Percentiles rank a stretch among this genome's conserved stretches.
These are phyloP conservation scores for Notocelia uddmanniana DNA, from an alignment of 2,888 invertebrate species.

Conservation along the genomic window DNA sequence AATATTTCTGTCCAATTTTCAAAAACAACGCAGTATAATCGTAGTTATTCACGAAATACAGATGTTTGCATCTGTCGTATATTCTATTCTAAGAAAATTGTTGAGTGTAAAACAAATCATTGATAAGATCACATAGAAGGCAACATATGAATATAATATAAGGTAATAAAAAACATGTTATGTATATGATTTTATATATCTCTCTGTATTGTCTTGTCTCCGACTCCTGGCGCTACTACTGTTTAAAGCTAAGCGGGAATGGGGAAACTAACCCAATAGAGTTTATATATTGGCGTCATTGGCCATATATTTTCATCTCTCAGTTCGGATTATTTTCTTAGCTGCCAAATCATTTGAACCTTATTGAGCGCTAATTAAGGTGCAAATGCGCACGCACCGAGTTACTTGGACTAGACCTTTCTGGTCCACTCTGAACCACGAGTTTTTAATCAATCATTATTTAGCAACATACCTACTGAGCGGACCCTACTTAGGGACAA, in stretches of 20 bases:
- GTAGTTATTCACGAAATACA: not conserved
- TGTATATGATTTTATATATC: not conserved
- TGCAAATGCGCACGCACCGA: not conserved
- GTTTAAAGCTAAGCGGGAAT: not conserved
- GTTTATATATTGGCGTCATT: slow-evolving; percentile 3
- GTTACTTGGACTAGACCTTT: not conserved
- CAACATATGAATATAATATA: not conserved
- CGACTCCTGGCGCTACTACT: not conserved
- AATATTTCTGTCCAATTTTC: not conserved
- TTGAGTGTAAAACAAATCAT: slow-evolving; percentile 4
- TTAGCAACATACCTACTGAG: not conserved
- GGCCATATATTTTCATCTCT: not conserved
- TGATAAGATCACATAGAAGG: not conserved
- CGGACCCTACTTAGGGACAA: not conserved
- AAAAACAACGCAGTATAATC: not conserved
- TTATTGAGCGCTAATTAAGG: not conserved
- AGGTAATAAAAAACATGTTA: not conserved
- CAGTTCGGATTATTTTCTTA: not conserved
- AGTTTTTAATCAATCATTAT: not conserved
- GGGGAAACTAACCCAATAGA: not conserved
- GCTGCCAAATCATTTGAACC: not conserved
- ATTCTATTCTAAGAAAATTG: not conserved
- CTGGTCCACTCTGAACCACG: not conserved
- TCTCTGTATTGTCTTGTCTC: not conserved
- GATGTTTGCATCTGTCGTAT: not conserved